Percentiles rank a stretch among this genome's conserved stretches.
Evolutionary conservation across 2,888 invertebrate genomes (phyloP).

Genomic region (Iphiclides podalirius): DNA sequence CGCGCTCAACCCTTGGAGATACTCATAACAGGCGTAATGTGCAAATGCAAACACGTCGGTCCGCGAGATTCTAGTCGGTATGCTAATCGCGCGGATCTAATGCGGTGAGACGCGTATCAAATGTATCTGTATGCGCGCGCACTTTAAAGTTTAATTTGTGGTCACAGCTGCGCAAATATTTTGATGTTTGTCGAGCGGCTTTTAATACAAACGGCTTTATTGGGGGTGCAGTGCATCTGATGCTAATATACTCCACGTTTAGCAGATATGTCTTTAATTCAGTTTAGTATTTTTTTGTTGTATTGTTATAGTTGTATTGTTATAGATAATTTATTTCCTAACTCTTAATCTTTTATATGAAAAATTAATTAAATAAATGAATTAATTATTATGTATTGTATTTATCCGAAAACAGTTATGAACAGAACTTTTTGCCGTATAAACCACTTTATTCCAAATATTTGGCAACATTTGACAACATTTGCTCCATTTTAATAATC

Average conservation of each 20-base stretch:
- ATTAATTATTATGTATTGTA: too few species aligned
- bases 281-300: too few species aligned
- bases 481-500: too few species aligned
- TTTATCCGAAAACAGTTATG: too few species aligned
- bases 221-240: constrained; percentile 43
- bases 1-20: constrained; percentile 61
- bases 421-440: too few species aligned
- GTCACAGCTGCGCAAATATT: constrained; percentile 69
- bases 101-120: constrained; percentile 62
- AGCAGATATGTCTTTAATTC: too few species aligned
- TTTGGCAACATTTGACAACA: too few species aligned
- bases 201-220: constrained; percentile 45
- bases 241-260: constrained; percentile 41
- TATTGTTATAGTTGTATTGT: too few species aligned
- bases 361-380: too few species aligned
- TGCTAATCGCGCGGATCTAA: constrained; percentile 62
- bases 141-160: constrained; percentile 52
- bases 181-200: constrained; percentile 59
- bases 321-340: too few species aligned
- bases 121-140: constrained; percentile 62
- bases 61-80: constrained; percentile 53
- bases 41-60: constrained; percentile 71
- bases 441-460: too few species aligned
- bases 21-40: constrained; percentile 69
- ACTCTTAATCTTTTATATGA: too few species aligned